A percentile compares a stretch with the other conserved stretches of the same genome.
phyloP scores from a whole-genome alignment of 2,113 vertebrate species.

The Mesitornis unicolor region DNA sequence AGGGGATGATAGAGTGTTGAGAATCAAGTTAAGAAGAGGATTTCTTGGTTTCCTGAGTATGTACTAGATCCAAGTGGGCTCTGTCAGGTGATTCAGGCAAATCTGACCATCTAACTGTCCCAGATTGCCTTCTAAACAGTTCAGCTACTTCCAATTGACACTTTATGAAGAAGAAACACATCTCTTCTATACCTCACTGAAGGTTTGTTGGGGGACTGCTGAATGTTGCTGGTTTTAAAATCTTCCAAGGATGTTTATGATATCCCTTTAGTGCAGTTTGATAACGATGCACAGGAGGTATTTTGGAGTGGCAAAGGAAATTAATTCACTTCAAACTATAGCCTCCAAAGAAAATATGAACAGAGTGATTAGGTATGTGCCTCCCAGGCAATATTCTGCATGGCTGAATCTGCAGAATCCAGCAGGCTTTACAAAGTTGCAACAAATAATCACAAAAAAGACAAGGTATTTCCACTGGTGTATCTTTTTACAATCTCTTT shows the following conservation, averaged over 20 bases:
- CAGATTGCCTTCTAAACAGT: not conserved
- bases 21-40: not conserved
- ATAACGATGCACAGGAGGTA: not conserved
- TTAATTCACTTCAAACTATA: not conserved
- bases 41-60: not conserved
- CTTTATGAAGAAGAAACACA: not conserved
- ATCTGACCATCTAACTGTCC: not conserved
- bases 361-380: not conserved
- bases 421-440: not conserved
- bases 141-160: not conserved
- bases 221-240: not conserved
- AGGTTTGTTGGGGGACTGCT: not conserved
- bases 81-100: not conserved
- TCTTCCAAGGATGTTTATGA: not conserved
- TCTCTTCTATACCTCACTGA: not conserved
- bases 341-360: not conserved
- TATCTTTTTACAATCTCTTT: not conserved
- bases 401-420: not conserved
- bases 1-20: accelerated
- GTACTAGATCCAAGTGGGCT: not conserved
- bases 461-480: not conserved
- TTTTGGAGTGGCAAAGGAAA: not conserved
- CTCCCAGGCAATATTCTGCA: not conserved
- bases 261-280: not conserved
- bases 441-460: not conserved